phyloP scores from a whole-genome alignment of 2,113 vertebrate genomes.

The Eptesicus fuscus region DNA sequence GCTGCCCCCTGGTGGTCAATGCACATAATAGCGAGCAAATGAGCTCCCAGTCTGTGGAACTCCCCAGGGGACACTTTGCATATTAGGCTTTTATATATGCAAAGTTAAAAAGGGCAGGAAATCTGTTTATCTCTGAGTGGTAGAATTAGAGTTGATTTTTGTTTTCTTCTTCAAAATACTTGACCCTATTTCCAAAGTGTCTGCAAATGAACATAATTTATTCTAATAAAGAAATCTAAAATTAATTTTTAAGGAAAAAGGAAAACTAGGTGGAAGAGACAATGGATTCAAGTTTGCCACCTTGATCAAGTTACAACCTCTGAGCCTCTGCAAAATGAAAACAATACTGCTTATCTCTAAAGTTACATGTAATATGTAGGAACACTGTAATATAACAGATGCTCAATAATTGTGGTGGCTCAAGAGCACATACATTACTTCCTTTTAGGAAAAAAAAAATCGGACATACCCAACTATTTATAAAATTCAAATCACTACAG shows the following conservation, averaged over 20 bases:
- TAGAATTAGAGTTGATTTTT: neutral
- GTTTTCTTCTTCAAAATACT: conserved; percentile 11
- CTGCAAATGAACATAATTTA: neutral
- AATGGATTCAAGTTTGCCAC: neutral
- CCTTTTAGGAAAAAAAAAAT: neutral
- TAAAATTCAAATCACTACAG: neutral
- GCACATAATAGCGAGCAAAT: too few relatives aligned
- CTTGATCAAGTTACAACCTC: neutral
- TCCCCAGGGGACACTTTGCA: too few relatives aligned
- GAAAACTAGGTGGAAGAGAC: neutral
- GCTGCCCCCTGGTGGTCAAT: too few relatives aligned
- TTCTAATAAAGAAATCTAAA: conserved; percentile 1
- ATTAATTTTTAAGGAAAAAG: conserved; percentile 9
- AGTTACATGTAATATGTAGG: neutral
- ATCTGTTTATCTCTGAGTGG: neutral
- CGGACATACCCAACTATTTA: neutral
- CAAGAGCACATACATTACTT: neutral
- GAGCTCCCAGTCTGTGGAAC: too few relatives aligned
- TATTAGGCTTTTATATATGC: too few relatives aligned
- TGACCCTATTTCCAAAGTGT: neutral
- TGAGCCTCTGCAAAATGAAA: neutral
- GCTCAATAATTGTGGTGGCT: neutral
- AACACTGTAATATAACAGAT: neutral
- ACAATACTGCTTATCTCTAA: neutral
- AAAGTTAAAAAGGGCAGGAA: neutral